Percentiles rank a stretch among this genome's conserved stretches.
Evolutionary conservation across 2,888 invertebrate species (phyloP).

Genomic region (Dilophus febrilis): DNA sequence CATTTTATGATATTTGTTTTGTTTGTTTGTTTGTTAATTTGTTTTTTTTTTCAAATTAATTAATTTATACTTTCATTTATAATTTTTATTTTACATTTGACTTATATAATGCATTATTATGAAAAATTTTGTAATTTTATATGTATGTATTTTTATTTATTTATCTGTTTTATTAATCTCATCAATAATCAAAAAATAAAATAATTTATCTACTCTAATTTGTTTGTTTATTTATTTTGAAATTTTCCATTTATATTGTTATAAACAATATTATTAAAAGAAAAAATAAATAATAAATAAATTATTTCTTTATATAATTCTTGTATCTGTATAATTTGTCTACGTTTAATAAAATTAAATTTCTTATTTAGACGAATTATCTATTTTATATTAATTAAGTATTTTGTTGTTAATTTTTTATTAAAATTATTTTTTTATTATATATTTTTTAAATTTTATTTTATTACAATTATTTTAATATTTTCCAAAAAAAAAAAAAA

Average conservation of each 20-base stretch:
- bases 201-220: not conserved
- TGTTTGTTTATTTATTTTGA: conserved; percentile 5
- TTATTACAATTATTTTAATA: conserved; percentile 12
- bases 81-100: not conserved
- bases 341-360: too few relatives aligned
- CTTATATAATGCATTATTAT: too few relatives aligned
- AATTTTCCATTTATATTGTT: conserved; percentile 9
- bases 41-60: conserved; percentile 5
- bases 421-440: conserved; percentile 10
- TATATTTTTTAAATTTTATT: conserved; percentile 15
- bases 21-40: conserved; percentile 5
- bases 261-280: not conserved
- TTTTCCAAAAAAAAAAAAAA: conserved; percentile 3
- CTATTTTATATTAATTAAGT: too few relatives aligned
- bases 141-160: not conserved
- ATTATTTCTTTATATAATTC: too few relatives aligned
- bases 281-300: too few relatives aligned
- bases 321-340: too few relatives aligned
- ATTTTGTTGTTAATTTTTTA: not conserved
- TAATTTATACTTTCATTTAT: not conserved
- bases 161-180: too few relatives aligned
- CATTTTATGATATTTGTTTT: conserved; percentile 5
- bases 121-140: not conserved
- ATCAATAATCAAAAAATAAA: too few relatives aligned
- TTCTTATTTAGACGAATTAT: too few relatives aligned